Conservation (phyloP, 2,797 vertebrate species). For the Apogon talboti region DNA sequence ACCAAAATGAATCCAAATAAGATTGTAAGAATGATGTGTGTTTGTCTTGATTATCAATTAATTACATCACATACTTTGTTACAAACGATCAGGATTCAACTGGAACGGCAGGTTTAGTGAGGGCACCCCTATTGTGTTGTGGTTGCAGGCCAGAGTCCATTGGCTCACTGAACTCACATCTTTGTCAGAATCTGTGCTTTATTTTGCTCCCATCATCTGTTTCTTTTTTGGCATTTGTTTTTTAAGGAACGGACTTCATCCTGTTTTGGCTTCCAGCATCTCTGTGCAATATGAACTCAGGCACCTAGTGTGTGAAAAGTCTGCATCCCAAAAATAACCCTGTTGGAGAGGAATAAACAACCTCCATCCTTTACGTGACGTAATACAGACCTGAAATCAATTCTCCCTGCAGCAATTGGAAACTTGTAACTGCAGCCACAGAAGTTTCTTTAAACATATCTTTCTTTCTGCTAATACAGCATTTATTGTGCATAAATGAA, state of each 20-base stretch:
- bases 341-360: conserved; percentile 24
- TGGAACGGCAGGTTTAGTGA: conserved; percentile 9
- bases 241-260: conserved; percentile 25
- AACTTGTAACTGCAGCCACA: conserved; percentile 11
- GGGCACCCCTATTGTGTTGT: conserved; percentile 7
- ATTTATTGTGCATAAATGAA: background rate
- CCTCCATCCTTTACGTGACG: conserved; percentile 27
- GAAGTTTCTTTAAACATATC: conserved; percentile 10
- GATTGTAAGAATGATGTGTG: background rate
- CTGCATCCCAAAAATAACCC: conserved; percentile 29
- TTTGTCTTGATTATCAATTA: background rate
- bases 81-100: conserved; percentile 1
- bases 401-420: conserved; percentile 15
- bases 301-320: conserved; percentile 38
- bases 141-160: conserved; percentile 28
- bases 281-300: conserved; percentile 44
- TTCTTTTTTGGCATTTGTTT: conserved; percentile 32
- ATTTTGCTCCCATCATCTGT: conserved; percentile 24
- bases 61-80: background rate
- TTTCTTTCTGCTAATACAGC: background rate
- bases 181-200: conserved; percentile 7
- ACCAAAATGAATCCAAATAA: conserved; percentile 24
- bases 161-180: conserved; percentile 32
- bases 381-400: conserved; percentile 29
- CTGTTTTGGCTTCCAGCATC: conserved; percentile 39